Conservation (phyloP, 2,888 invertebrate species). For the Ophioninae sp. region DNA sequence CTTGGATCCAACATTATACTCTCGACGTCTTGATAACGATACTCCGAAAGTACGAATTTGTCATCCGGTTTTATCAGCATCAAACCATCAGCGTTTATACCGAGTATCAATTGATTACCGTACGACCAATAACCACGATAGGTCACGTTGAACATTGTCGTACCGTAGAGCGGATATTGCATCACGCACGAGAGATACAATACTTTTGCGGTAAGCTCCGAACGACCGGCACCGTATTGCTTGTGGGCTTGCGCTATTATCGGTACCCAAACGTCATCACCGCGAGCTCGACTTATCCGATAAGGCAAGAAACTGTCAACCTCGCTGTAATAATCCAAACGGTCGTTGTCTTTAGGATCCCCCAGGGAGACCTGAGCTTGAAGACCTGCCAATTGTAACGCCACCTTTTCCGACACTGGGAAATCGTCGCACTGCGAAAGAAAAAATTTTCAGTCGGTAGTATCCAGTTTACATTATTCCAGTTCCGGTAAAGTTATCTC, state of each 20-base stretch:
- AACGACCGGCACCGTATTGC: conserved; percentile 95
- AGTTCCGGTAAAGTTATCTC: neutral
- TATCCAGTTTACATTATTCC: neutral
- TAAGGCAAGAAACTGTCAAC: conserved; percentile 95
- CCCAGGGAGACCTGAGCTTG: conserved; percentile 97
- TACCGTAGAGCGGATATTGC: conserved; percentile 96
- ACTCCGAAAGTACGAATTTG: conserved; percentile 95
- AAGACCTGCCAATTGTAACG: conserved; percentile 94
- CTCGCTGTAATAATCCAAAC: conserved; percentile 93
- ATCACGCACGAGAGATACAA: conserved; percentile 96
- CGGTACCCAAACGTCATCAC: conserved; percentile 93
- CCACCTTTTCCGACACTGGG: conserved; percentile 96
- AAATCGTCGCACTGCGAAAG: conserved; percentile 91
- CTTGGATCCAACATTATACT: conserved; percentile 95
- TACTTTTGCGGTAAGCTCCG: conserved; percentile 95
- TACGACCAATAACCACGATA: conserved; percentile 98
- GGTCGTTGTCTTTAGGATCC: conserved; percentile 89
- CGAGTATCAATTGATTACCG: conserved; percentile 87
- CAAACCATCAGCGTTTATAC: conserved; percentile 94
- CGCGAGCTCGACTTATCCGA: conserved; percentile 89
- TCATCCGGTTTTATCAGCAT: conserved; percentile 95
- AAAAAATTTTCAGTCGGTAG: neutral
- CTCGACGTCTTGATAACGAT: conserved; percentile 94
- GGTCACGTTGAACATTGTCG: conserved; percentile 92
- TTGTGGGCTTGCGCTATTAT: conserved; percentile 94